Conservation (phyloP, 1,140 invertebrate genomes). For the Sipha flava region DNA sequence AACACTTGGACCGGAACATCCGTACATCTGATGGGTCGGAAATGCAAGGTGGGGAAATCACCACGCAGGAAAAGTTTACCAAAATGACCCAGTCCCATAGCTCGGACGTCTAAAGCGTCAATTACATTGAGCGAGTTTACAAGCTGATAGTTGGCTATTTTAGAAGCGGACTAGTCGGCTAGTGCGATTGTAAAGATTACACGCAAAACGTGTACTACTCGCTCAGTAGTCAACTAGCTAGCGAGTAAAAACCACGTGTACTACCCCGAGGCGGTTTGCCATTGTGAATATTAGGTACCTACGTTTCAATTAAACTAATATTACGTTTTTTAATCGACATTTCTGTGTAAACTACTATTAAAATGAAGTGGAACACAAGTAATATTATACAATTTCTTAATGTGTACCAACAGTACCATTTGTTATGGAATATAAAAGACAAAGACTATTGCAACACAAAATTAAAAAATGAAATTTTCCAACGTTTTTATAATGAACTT, state of each 20-base stretch:
- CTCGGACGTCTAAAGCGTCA: too few species aligned
- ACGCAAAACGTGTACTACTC: background rate
- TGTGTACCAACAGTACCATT: background rate
- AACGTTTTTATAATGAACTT: slow-evolving; percentile 1
- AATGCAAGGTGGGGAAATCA: too few species aligned
- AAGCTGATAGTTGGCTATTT: background rate
- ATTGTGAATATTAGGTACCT: background rate
- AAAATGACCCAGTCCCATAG: too few species aligned
- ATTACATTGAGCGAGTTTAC: background rate
- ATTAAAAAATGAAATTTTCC: slow-evolving; percentile 6
- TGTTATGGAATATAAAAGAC: slow-evolving; percentile 8
- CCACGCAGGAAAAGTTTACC: too few species aligned
- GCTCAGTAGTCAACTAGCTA: background rate
- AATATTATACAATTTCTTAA: slow-evolving; percentile 4
- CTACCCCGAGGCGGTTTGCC: background rate
- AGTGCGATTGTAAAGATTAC: background rate
- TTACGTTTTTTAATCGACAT: background rate
- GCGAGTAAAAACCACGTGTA: background rate
- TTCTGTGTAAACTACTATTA: background rate
- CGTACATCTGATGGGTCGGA: too few species aligned
- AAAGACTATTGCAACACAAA: background rate
- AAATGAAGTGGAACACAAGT: background rate
- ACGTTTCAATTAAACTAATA: background rate
- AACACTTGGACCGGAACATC: too few species aligned
- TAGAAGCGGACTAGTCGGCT: background rate